Conservation (phyloP, 2,888 invertebrate genomes). For the Acleris literana region DNA sequence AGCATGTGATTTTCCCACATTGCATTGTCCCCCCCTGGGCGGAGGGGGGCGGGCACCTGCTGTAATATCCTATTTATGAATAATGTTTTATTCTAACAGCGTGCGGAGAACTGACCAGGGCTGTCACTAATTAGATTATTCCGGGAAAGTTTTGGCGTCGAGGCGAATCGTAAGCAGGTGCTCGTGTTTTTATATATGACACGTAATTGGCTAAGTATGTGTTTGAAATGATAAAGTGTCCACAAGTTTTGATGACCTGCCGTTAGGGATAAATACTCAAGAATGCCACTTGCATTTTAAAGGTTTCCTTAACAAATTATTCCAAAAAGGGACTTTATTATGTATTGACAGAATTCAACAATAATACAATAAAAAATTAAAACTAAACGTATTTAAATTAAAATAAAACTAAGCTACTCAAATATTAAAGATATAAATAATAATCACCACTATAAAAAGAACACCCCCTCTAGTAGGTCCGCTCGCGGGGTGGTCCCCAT, state of each 20-base stretch:
- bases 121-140: slow-evolving; percentile 43
- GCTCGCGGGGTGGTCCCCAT: too few relatives aligned
- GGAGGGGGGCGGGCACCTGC: slow-evolving; percentile 56
- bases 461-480: too few relatives aligned
- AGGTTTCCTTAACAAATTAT: too few relatives aligned
- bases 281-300: too few relatives aligned
- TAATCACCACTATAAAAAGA: too few relatives aligned
- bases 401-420: too few relatives aligned
- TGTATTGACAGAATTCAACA: too few relatives aligned
- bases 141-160: slow-evolving; percentile 24
- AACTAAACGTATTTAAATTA: too few relatives aligned
- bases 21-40: slow-evolving; percentile 41
- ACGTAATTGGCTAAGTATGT: neutral
- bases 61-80: slow-evolving; percentile 83
- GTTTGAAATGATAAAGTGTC: neutral
- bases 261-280: too few relatives aligned
- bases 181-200: neutral
- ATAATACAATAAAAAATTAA: too few relatives aligned
- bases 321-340: too few relatives aligned
- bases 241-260: neutral
- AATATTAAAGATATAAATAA: too few relatives aligned
- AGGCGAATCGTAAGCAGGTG: slow-evolving; percentile 14
- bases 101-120: slow-evolving; percentile 62
- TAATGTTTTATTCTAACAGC: slow-evolving; percentile 83
- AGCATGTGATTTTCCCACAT: slow-evolving; percentile 39